Percentiles rank a stretch among this genome's conserved stretches.
Evolutionary conservation across 1,140 invertebrate species (phyloP).

Genomic region (Oedothorax gibbosus): DNA sequence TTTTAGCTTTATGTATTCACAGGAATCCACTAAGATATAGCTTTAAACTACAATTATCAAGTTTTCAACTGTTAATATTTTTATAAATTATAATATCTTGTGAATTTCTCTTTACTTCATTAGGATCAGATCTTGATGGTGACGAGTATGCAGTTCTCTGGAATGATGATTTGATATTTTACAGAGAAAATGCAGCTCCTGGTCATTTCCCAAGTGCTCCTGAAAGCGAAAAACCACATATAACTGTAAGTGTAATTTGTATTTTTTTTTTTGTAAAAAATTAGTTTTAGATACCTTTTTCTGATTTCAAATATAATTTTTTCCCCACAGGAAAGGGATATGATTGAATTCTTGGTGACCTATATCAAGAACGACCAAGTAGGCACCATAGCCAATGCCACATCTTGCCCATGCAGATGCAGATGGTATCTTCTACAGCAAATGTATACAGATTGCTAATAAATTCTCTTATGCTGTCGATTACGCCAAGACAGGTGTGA

Average conservation of each 20-base stretch:
- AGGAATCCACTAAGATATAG: not conserved
- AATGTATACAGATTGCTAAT: slow-evolving; percentile 64
- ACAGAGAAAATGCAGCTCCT: slow-evolving; percentile 6
- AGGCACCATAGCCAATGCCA: slow-evolving; percentile 64
- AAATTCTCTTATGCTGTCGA: slow-evolving; percentile 65
- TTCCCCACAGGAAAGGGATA: slow-evolving; percentile 12
- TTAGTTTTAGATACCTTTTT: not conserved
- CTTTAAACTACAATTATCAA: no score
- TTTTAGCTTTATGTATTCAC: not conserved
- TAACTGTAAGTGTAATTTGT: not conserved
- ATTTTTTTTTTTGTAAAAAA: not conserved
- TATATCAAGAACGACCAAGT: slow-evolving; percentile 66
- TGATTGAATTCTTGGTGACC: slow-evolving; percentile 64
- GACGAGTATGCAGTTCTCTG: slow-evolving; percentile 64
- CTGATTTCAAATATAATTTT: not conserved
- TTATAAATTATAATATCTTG: not conserved
- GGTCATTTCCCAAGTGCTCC: slow-evolving; percentile 24
- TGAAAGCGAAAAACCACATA: not conserved
- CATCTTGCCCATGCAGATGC: slow-evolving; percentile 65
- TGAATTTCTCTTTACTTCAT: not conserved
- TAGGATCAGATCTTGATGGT: slow-evolving; percentile 63
- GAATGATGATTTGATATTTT: slow-evolving; percentile 58
- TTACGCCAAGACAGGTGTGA: slow-evolving; percentile 65
- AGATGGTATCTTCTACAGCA: slow-evolving; percentile 61
- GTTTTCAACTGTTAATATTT: no score